Conservation (phyloP, 2,797 vertebrate species). For the Valencia hispanica region DNA sequence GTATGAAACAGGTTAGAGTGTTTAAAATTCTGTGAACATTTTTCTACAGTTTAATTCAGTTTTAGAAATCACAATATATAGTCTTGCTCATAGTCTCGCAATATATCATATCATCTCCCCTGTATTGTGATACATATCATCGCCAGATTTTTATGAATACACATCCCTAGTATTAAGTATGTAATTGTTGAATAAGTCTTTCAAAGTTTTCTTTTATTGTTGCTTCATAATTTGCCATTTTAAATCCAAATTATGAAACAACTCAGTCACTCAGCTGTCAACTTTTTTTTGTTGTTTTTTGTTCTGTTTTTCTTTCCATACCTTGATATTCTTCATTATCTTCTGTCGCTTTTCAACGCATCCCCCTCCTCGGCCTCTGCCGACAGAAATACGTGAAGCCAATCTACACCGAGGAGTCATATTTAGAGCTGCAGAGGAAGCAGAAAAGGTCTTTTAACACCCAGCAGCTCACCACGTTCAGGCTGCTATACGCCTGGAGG, state of each 20-base stretch:
- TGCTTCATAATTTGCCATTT: background rate
- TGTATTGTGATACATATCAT: too few species aligned
- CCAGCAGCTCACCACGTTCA: conserved; percentile 92
- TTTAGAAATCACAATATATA: too few species aligned
- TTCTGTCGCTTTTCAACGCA: background rate
- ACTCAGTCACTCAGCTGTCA: background rate
- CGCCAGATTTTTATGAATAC: too few species aligned
- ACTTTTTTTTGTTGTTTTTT: conserved; percentile 7
- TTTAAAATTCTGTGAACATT: too few species aligned
- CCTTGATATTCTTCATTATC: conserved; percentile 7
- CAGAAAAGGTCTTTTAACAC: conserved; percentile 94
- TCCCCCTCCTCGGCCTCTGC: background rate
- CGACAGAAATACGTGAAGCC: conserved; percentile 93
- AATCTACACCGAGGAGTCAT: conserved; percentile 93
- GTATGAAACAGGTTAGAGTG: too few species aligned
- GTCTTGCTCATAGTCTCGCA: too few species aligned
- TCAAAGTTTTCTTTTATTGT: background rate
- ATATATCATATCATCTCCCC: too few species aligned
- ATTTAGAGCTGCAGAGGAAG: conserved; percentile 91
- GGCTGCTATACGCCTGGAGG: conserved; percentile 92
- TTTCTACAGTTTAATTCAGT: too few species aligned
- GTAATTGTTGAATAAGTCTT: background rate
- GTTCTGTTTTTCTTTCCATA: conserved; percentile 6
- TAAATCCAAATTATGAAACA: background rate
- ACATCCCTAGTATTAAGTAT: background rate